Evolutionary conservation across 2,797 vertebrate genomes (phyloP), one percentile per base, ranked within the genome.

Genomic region (Anguilla megastoma): DNA sequence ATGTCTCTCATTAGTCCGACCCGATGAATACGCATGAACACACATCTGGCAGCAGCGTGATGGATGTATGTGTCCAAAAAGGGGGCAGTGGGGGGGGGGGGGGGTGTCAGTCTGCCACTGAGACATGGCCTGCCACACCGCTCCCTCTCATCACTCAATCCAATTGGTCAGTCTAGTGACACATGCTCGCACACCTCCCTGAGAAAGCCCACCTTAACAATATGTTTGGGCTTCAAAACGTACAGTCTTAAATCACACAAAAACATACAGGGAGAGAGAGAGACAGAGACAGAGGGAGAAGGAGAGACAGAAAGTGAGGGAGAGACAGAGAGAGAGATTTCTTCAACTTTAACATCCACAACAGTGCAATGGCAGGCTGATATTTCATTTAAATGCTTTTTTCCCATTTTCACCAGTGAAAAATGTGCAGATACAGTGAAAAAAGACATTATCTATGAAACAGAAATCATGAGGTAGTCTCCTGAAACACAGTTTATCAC

Each of bases 21-120:
- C 91, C 93, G 93, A 95, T 95, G 92, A 95, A 95, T 94, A 94
- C 94, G 93, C 94, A 94, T 93, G 91, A 90, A 90, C 93, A 93
- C 91, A 92, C 91, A 91, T 93, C 91, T 94, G 93, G 91, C 92
- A 92, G 89, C 87, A 85, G 85, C 87, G 88, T 92, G 91, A 94
- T 93, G 91, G 92, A 94, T 90, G 91, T 89, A 76, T 71, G 86
- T 58, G 54, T 5, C 54, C 48, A 45, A 1, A 16, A 79, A 79
- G 4, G 1, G 27, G 71, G n/a, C 8, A n/a, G 21, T 18, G 48
- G 16, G 63, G 24, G 63, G 63, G 69, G 36, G 30, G 71, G n/a
- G n/a, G 50, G 24, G 45, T 10, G 18, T 58, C 52, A 54, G 45
- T 50, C 79, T 82, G 18, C 79, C 41, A 82, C 79, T 48, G 79